Percentiles rank a stretch among this genome's conserved stretches.
Conservation (phyloP, 1,140 invertebrate species). For the Diorhabda elongata region DNA sequence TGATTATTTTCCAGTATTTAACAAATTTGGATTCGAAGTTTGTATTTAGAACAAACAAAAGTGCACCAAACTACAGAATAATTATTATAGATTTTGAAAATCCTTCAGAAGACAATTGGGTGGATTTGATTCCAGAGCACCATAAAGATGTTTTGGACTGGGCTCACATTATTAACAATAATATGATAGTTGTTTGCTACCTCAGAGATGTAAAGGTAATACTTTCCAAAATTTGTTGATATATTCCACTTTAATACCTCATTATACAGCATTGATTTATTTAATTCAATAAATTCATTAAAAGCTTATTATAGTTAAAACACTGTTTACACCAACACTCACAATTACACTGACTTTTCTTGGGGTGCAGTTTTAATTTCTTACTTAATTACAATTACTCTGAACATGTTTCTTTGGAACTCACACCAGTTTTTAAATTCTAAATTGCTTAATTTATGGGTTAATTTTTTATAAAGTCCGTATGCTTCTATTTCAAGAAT, state of each 20-base stretch:
- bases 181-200: conserved; percentile 89
- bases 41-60: conserved; percentile 90
- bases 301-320: too few relatives aligned
- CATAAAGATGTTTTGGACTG: conserved; percentile 84
- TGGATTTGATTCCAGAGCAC: conserved; percentile 79
- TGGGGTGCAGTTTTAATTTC: too few relatives aligned
- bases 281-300: too few relatives aligned
- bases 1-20: conserved; percentile 67
- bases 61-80: conserved; percentile 86
- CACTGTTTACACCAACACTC: too few relatives aligned
- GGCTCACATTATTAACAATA: conserved; percentile 73
- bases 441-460: too few relatives aligned
- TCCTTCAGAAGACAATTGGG: conserved; percentile 75
- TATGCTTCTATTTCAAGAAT: too few relatives aligned
- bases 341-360: too few relatives aligned
- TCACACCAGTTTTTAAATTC: too few relatives aligned
- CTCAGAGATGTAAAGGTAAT: conserved; percentile 91
- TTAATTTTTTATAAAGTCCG: too few relatives aligned
- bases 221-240: not conserved
- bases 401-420: too few relatives aligned
- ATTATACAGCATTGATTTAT: not conserved
- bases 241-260: not conserved
- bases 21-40: conserved; percentile 82
- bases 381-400: too few relatives aligned
- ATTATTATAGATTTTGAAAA: conserved; percentile 85